Evolutionary conservation across 2,888 invertebrate genomes (phyloP), one percentile per base, ranked within the genome.

Genomic region (Colletes collaris): DNA sequence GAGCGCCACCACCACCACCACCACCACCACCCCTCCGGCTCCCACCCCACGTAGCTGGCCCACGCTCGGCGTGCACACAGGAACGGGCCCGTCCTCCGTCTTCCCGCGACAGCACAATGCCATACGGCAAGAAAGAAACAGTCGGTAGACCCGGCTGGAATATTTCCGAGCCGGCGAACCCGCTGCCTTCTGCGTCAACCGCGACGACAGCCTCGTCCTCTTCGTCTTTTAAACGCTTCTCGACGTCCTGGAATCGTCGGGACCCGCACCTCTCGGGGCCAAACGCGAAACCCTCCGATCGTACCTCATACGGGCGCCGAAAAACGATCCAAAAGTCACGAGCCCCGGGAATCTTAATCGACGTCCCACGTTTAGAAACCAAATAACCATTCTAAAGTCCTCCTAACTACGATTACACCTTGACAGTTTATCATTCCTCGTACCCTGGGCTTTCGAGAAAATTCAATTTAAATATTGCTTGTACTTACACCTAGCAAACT

Each of bases 41-140:
- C 84, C 86, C 87, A 87, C 88, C 89, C 86, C 85, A 84, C 87
- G 86, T 69, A 86, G 85, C 73, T 56, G 63, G 52, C 71, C 68
- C 59, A 73, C 79, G 55, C 67, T 66, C 49, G 19, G 46, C 37
- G 62, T 46, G 52, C 19, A 52, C 58, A 58, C 50, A 46, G 44
- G 44, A 46, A 46, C 8, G 44, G 8, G 10, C 44, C 44, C 44
- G 70, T 70, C 56, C 75, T 79, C 50, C 79, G 64, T 76, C 75
- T 76, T 68, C 13, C 40, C 55, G 68, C 79, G 76, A 79, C 79
- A 81, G 76, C 76, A 76, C 75, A 82, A 79, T 77, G 77, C 52
- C 68, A 44, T 71, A 66, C 70, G 74, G 63, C 44, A 16, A 35
- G 50, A 10, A 78, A 63, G 62, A 46, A 59, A 74, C 65, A 35